Percentiles rank a stretch among this genome's conserved stretches.
phyloP scores from a whole-genome alignment of 2,888 invertebrate species.

The Halocaridina rubra region DNA sequence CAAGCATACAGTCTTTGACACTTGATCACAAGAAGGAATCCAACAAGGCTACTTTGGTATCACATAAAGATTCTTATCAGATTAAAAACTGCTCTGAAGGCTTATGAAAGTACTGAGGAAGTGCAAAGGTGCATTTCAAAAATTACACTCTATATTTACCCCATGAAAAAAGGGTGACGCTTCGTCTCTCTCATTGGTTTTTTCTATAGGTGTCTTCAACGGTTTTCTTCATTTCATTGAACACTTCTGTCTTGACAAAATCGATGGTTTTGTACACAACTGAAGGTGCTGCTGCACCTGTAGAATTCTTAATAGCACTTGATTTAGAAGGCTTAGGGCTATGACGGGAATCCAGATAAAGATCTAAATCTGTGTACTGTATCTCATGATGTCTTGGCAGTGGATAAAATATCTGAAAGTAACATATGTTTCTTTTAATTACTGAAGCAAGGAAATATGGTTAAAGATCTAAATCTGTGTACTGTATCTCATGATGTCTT shows the following conservation, averaged over 20 bases:
- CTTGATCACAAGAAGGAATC: background rate
- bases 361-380: slow-evolving; percentile 62
- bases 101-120: no score
- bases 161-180: no score
- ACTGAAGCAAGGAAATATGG: slow-evolving; percentile 25
- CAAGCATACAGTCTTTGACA: background rate
- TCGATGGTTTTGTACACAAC: slow-evolving; percentile 92
- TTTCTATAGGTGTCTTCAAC: slow-evolving; percentile 72
- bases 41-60: background rate
- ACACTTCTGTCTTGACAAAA: slow-evolving; percentile 92
- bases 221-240: slow-evolving; percentile 85
- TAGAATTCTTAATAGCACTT: background rate
- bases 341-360: slow-evolving; percentile 34
- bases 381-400: slow-evolving; percentile 45
- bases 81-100: background rate
- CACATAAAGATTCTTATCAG: background rate
- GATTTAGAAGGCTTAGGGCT: slow-evolving; percentile 24
- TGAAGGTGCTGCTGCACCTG: slow-evolving; percentile 64
- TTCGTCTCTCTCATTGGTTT: slow-evolving; percentile 34
- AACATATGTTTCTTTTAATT: no score
- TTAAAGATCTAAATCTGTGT: slow-evolving; percentile 60
- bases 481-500: slow-evolving; percentile 54
- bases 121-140: no score
- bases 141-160: no score
- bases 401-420: slow-evolving; percentile 49